Conservation (phyloP, 2,888 invertebrate species). For the Acronicta alni region DNA sequence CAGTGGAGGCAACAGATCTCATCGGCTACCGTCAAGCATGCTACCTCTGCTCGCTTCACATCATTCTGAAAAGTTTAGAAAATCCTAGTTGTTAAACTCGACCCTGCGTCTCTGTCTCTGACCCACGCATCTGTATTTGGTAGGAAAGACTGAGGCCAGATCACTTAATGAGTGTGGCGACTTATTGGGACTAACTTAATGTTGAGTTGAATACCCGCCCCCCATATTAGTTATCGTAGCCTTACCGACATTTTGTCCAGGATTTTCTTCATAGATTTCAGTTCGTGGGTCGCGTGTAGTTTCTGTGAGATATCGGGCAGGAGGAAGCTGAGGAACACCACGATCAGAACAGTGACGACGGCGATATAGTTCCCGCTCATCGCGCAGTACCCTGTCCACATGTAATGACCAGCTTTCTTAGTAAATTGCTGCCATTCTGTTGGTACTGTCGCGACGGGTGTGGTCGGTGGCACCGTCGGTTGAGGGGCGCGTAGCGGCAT, state of each 20-base stretch:
- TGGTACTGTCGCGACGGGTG: neutral
- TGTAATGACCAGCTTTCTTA: slow-evolving; percentile 45
- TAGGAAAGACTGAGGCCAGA: no score
- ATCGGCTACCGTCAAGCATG: slow-evolving; percentile 72
- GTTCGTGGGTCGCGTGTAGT: slow-evolving; percentile 66
- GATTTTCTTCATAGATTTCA: slow-evolving; percentile 72
- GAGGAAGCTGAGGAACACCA: slow-evolving; percentile 70
- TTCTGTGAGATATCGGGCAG: slow-evolving; percentile 73
- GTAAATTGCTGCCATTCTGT: slow-evolving; percentile 28
- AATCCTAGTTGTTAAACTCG: neutral
- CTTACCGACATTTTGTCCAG: slow-evolving; percentile 71
- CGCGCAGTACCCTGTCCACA: slow-evolving; percentile 54
- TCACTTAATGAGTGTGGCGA: no score
- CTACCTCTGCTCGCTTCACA: slow-evolving; percentile 74
- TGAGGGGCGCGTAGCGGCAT: neutral
- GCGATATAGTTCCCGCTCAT: slow-evolving; percentile 65
- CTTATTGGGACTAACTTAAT: no score
- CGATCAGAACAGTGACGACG: slow-evolving; percentile 63
- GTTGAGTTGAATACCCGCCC: no score
- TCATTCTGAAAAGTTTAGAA: slow-evolving; percentile 63
- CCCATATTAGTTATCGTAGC: neutral
- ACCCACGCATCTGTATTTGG: no score
- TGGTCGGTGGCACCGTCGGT: neutral
- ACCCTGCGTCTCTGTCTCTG: no score
- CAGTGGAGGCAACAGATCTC: slow-evolving; percentile 67